A percentile compares a stretch with the other conserved stretches of the same genome.
phyloP scores from a whole-genome alignment of 2,888 invertebrate species.

The Strigamia maritima region DNA sequence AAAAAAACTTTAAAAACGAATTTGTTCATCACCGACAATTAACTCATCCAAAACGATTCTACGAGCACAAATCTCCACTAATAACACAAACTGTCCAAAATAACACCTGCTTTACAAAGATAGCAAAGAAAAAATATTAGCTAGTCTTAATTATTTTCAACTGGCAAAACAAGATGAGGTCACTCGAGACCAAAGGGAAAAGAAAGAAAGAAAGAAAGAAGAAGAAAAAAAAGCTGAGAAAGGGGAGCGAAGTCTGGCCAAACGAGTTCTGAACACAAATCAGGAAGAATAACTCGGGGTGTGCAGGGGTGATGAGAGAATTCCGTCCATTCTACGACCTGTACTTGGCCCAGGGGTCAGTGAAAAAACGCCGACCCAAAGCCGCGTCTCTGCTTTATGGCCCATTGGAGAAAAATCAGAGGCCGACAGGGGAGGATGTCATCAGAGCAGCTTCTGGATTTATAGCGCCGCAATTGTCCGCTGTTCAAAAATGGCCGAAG shows the following conservation, averaged over 20 bases:
- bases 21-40: no score
- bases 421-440: constrained; percentile 22
- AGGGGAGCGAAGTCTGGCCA: not conserved
- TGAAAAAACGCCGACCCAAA: constrained; percentile 11
- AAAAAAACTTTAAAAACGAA: not conserved
- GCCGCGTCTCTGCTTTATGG: constrained; percentile 20
- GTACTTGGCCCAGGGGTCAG: constrained; percentile 22
- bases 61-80: no score
- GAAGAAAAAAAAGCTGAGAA: not conserved
- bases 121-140: no score
- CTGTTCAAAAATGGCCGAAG: constrained; percentile 14
- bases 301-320: constrained; percentile 26
- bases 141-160: constrained; percentile 7
- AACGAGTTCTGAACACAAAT: constrained; percentile 27
- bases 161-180: constrained; percentile 20
- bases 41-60: no score
- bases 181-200: not conserved
- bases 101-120: no score
- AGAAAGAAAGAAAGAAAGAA: not conserved
- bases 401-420: constrained; percentile 21
- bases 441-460: constrained; percentile 24
- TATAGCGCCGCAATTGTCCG: constrained; percentile 10
- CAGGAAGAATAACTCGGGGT: constrained; percentile 20
- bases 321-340: constrained; percentile 23
- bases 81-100: no score